A percentile compares a stretch with the other conserved stretches of the same genome.
phyloP scores from a whole-genome alignment of 2,113 vertebrate species.

The Pundamilia nyererei region DNA sequence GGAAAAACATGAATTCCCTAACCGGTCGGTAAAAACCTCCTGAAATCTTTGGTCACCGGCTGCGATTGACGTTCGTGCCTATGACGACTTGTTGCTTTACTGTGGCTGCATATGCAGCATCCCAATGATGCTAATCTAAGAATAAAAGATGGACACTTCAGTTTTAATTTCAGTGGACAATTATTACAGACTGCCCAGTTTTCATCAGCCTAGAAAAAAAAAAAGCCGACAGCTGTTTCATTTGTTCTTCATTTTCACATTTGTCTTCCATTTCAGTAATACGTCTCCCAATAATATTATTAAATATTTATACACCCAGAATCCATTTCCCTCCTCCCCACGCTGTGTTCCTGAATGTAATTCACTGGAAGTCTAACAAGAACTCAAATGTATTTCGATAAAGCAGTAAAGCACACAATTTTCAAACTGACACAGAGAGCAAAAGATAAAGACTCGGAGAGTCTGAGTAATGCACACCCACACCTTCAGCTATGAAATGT shows the following conservation, averaged over 20 bases:
- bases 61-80: rapidly evolving
- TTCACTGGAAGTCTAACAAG: background rate
- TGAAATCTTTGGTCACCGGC: rapidly evolving
- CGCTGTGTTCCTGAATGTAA: background rate
- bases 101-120: background rate
- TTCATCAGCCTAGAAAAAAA: background rate
- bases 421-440: background rate
- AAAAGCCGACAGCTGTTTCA: rapidly evolving
- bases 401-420: background rate
- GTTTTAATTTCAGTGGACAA: background rate
- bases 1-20: rapidly evolving
- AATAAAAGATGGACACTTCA: background rate
- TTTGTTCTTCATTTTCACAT: background rate
- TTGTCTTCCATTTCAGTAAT: background rate
- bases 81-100: background rate
- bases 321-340: background rate
- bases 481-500: constrained; percentile 12
- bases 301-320: background rate
- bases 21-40: rapidly evolving
- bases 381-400: background rate
- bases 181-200: background rate
- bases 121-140: background rate
- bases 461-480: constrained; percentile 44
- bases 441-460: background rate
- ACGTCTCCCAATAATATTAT: background rate